These are phyloP conservation scores for Thymelicus sylvestris DNA, from an alignment of 2,888 invertebrate species.

Conservation along the genomic window DNA sequence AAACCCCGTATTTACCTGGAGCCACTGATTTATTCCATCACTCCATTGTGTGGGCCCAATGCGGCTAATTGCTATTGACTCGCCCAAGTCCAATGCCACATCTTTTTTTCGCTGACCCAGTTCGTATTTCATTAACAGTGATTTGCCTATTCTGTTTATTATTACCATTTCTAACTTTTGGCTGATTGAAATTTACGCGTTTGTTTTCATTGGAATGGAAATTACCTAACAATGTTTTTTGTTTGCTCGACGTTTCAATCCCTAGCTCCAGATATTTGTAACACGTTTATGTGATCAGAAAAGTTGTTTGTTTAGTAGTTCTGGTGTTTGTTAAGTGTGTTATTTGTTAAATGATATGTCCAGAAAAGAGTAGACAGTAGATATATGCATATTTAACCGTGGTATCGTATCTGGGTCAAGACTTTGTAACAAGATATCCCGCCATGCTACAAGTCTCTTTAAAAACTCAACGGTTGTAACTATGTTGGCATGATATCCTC, in stretches of 20 bases:
- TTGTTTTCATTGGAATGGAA: background rate
- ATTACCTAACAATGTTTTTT: background rate
- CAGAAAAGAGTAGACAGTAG: no score
- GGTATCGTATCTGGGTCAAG: no score
- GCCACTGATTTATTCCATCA: constrained; percentile 34
- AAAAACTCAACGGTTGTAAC: no score
- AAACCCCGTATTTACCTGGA: constrained; percentile 29
- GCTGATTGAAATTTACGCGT: constrained; percentile 12
- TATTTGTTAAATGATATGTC: no score
- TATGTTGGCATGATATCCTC: background rate
- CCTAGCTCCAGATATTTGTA: no score
- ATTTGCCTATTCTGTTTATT: constrained; percentile 36
- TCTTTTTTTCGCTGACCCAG: constrained; percentile 39
- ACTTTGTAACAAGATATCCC: no score
- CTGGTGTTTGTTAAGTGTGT: no score
- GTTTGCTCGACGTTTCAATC: background rate
- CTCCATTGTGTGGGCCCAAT: constrained; percentile 40
- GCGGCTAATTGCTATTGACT: constrained; percentile 47
- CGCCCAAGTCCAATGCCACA: constrained; percentile 33
- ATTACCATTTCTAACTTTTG: constrained; percentile 14
- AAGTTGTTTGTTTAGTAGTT: no score
- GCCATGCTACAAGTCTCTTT: no score
- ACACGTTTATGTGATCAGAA: no score
- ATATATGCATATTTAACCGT: no score
- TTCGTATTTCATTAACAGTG: constrained; percentile 35